A percentile compares a stretch with the other conserved stretches of the same genome.
phyloP scores from a whole-genome alignment of 2,888 invertebrate species.

The Euclidia mi region DNA sequence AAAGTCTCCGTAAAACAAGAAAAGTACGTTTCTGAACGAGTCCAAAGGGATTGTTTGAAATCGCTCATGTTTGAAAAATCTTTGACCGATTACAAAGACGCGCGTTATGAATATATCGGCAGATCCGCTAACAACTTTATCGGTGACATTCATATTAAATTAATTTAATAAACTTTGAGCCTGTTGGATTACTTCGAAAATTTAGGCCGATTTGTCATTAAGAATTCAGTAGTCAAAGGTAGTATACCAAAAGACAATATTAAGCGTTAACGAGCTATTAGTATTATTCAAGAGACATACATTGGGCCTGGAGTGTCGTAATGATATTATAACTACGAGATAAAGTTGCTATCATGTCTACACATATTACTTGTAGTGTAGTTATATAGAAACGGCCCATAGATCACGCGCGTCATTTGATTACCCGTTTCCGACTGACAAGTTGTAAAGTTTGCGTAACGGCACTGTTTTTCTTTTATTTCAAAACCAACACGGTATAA shows the following conservation, averaged over 20 bases:
- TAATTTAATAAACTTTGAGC: constrained; percentile 20
- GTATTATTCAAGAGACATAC: too few species aligned
- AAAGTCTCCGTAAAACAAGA: constrained; percentile 52
- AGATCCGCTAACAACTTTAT: constrained; percentile 28
- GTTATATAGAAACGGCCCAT: constrained; percentile 5
- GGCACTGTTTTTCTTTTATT: constrained; percentile 31
- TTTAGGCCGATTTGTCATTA: background rate
- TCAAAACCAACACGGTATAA: constrained; percentile 22
- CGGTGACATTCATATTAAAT: constrained; percentile 38
- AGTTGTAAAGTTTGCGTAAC: constrained; percentile 27
- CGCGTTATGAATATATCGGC: constrained; percentile 58
- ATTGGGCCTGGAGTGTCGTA: too few species aligned
- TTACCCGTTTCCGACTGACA: constrained; percentile 31
- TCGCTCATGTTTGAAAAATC: constrained; percentile 59
- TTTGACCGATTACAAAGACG: constrained; percentile 58
- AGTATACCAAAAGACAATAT: too few species aligned
- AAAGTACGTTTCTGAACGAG: constrained; percentile 64
- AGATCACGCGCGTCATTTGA: constrained; percentile 38
- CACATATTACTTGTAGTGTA: too few species aligned
- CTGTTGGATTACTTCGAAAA: background rate
- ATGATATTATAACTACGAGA: background rate
- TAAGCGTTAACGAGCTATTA: too few species aligned
- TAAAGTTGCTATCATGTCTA: background rate
- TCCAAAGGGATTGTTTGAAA: constrained; percentile 61
- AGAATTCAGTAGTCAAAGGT: background rate